Percentiles rank a stretch among this genome's conserved stretches.
phyloP scores from a whole-genome alignment of 2,888 invertebrate genomes.

The Andrena camellia region DNA sequence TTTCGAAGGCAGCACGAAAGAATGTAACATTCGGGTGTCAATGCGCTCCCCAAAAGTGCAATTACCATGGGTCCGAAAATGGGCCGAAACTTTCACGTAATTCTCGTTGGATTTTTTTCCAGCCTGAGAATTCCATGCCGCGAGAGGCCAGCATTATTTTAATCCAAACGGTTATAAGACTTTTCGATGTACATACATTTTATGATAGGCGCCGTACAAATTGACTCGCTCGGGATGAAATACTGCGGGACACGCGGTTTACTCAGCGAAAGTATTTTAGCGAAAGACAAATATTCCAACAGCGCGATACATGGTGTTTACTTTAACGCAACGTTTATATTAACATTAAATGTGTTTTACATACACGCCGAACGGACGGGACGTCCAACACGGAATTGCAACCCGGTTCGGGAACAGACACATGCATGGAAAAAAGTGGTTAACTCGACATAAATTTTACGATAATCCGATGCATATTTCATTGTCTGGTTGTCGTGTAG shows the following conservation, averaged over 20 bases:
- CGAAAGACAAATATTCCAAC: background rate
- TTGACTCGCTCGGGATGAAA: background rate
- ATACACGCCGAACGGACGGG: background rate
- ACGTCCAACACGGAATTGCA: background rate
- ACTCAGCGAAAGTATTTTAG: constrained; percentile 15
- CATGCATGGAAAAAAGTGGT: constrained; percentile 2
- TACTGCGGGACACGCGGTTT: background rate
- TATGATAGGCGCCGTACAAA: background rate
- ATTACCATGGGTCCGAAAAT: no score
- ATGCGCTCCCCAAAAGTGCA: no score
- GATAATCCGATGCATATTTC: constrained; percentile 34
- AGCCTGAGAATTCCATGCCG: background rate
- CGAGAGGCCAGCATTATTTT: background rate
- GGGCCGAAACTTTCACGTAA: no score
- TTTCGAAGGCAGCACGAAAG: no score
- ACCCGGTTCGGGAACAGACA: constrained; percentile 5
- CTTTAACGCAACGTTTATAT: constrained; percentile 20
- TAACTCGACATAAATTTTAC: constrained; percentile 33
- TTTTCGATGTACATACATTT: background rate
- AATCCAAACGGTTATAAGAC: background rate
- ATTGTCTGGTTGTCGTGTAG: constrained; percentile 14
- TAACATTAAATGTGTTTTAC: constrained; percentile 27
- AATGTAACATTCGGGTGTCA: no score
- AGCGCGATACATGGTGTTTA: background rate
- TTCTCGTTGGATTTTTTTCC: no score